Percentiles rank a stretch among this genome's conserved stretches.
Conservation (phyloP, 2,113 vertebrate species). For the Oenanthe oenanthe region DNA sequence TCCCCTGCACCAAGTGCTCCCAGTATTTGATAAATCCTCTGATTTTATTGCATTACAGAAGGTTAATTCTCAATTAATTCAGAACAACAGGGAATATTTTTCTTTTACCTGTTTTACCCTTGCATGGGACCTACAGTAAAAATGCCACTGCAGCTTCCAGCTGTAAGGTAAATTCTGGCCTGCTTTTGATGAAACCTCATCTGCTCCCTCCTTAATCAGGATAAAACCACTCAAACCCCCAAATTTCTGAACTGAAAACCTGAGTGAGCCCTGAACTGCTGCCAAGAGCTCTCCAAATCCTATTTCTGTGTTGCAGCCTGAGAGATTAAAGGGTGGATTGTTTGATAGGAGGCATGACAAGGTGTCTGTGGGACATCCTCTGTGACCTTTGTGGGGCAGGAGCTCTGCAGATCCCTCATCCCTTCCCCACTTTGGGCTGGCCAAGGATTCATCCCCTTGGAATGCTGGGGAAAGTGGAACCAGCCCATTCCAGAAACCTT, state of each 20-base stretch:
- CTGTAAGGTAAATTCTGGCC: not conserved
- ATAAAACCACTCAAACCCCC: not conserved
- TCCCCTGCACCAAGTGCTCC: accelerated
- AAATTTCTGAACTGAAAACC: not conserved
- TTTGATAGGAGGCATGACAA: not conserved
- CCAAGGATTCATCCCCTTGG: not conserved
- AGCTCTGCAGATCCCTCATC: not conserved
- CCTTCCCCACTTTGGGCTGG: not conserved
- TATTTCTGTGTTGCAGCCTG: not conserved
- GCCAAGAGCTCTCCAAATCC: not conserved
- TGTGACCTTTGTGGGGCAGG: not conserved
- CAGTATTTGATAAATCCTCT: not conserved
- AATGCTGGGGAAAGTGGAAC: not conserved
- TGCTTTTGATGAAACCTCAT: not conserved
- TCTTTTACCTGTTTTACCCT: not conserved
- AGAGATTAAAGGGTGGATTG: not conserved
- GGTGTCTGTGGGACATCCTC: not conserved
- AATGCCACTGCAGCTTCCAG: not conserved
- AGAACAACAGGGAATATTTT: not conserved
- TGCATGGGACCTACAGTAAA: not conserved
- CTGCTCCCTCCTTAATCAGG: not conserved
- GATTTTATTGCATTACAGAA: not conserved
- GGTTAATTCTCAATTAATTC: not conserved
- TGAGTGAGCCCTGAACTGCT: not conserved
- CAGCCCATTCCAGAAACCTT: not conserved